Evolutionary conservation across 2,797 vertebrate species (phyloP), one percentile per base, ranked within the genome.

Genomic region (Buphagus erythrorhynchus): DNA sequence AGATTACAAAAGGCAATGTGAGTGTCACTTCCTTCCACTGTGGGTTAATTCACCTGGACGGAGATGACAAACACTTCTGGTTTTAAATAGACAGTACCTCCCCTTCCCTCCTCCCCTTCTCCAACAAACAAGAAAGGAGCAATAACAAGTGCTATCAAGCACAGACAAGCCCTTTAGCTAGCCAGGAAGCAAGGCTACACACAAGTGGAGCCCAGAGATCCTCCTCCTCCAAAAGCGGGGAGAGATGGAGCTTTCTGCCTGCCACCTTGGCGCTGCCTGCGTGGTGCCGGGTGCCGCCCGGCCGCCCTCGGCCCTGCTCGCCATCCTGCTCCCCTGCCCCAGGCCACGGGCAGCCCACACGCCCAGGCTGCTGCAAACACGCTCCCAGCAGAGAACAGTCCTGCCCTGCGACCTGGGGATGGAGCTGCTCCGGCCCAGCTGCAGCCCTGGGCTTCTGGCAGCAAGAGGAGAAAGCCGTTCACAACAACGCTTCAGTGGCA

Each of bases 61-160:
- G 54, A 86, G 43, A 96, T 77, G 88, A 83, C 75, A 96, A 91
- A 92, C 75, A 5, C 38, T 80, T 80, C 82, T 77, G 54, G 75
- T 91, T 94, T 95, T 91, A 96, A 95, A 94, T 38, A 97, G 52
- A 86, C 95, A 95, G 79, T 48, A 88, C 83, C 68, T 96, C 85
- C 36, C 42, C 82, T 79, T 77, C 72, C 93, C 75, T 83, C 17
- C 71, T 21, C 31, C 5, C 8, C 16, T 74, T 54, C 79, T 93
- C 82, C 90, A 74, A 38, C 91, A 88, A 80, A 80, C 52, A 71
- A 65, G 76, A 91, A 77, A 75, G 61, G 58, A 95, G 72, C 61
- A 93, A 46, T 49, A 91, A 93, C 82, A 95, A 94, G 93, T 78
- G 46, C 89, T 75, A 16, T 96, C 96, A 95, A 95, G 93, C 66